These are phyloP conservation scores for Holacanthus passer DNA, from an alignment of 2,113 vertebrate species.

Conservation along the genomic window DNA sequence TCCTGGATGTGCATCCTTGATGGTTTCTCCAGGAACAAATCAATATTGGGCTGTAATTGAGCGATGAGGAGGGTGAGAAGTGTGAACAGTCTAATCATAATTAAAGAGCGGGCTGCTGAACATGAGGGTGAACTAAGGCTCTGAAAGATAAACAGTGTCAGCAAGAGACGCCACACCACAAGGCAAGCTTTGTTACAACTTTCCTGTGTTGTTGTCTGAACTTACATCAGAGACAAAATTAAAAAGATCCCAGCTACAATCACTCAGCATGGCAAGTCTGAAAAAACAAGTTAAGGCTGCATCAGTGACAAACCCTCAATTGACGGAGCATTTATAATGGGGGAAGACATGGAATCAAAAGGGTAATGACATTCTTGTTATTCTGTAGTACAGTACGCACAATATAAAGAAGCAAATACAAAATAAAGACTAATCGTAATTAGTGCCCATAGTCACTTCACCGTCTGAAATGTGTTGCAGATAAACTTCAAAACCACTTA, in stretches of 20 bases:
- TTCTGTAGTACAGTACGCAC: not conserved
- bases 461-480: slow-evolving; percentile 45
- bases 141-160: slow-evolving; percentile 76
- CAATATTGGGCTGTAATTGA: slow-evolving; percentile 88
- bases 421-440: slow-evolving; percentile 50
- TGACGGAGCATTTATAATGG: not conserved
- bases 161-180: slow-evolving; percentile 43
- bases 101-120: slow-evolving; percentile 80
- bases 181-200: slow-evolving; percentile 52
- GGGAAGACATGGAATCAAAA: slow-evolving; percentile 34
- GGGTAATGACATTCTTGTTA: slow-evolving; percentile 7
- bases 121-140: slow-evolving; percentile 65
- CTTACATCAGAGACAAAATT: slow-evolving; percentile 65
- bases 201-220: slow-evolving; percentile 69
- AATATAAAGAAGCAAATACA: too few species aligned
- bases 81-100: slow-evolving; percentile 87
- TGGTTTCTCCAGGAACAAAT: slow-evolving; percentile 86
- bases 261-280: not conserved
- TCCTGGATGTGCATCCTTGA: slow-evolving; percentile 85
- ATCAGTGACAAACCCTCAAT: not conserved
- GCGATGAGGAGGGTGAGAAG: slow-evolving; percentile 85
- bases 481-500: slow-evolving; percentile 60
- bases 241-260: slow-evolving; percentile 55
- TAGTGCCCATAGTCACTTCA: slow-evolving; percentile 33
- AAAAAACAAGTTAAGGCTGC: not conserved